Percentiles rank a stretch among this genome's conserved stretches.
phyloP scores from a whole-genome alignment of 2,797 vertebrate species.

The Holocentrus rufus region DNA sequence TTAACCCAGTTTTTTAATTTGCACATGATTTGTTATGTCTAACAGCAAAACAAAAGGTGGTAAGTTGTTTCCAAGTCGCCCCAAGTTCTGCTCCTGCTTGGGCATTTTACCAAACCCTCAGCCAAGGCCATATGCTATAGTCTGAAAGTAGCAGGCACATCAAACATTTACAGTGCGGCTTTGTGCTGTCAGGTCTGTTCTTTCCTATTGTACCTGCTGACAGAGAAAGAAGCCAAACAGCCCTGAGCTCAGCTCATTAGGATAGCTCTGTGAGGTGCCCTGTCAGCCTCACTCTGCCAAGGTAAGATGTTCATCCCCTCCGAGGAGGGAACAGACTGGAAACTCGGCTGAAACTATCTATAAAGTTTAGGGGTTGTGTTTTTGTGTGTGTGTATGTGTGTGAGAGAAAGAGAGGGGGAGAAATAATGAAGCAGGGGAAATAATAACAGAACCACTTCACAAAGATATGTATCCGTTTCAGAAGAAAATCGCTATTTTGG shows the following conservation, averaged over 20 bases:
- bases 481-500: neutral
- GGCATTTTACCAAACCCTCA: neutral
- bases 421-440: constrained; percentile 5
- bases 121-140: neutral
- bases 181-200: constrained; percentile 41
- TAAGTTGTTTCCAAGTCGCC: neutral
- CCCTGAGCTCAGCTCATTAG: constrained; percentile 66
- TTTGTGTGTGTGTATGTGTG: constrained; percentile 6
- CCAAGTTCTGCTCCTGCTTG: neutral
- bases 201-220: constrained; percentile 44
- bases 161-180: constrained; percentile 38
- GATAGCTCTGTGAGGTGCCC: constrained; percentile 25
- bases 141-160: constrained; percentile 30
- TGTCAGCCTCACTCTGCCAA: constrained; percentile 56
- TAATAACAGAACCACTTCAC: neutral
- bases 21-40: neutral
- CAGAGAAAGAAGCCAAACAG: constrained; percentile 53
- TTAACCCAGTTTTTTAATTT: neutral
- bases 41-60: neutral
- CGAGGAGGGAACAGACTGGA: constrained; percentile 18
- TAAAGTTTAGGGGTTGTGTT: constrained; percentile 22
- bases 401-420: neutral
- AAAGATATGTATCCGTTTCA: neutral
- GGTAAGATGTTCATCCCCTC: constrained; percentile 46
- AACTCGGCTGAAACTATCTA: constrained; percentile 19